Conservation (phyloP, 2,113 vertebrate species). For the Meleagris gallopavo region DNA sequence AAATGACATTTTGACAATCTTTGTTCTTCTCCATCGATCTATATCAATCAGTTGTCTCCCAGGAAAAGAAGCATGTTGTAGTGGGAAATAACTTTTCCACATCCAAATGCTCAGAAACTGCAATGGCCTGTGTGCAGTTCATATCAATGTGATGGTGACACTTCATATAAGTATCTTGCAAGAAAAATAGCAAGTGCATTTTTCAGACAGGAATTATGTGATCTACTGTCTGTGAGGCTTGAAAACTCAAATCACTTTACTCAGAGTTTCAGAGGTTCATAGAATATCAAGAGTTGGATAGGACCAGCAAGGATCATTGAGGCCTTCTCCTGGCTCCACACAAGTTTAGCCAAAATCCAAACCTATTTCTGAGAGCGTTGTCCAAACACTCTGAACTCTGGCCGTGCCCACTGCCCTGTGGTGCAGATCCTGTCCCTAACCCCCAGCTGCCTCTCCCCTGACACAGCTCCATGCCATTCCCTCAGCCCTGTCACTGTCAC, state of each 20-base stretch:
- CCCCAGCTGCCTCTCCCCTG: neutral
- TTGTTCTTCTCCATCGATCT: neutral
- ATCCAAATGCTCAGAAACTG: rapidly evolving
- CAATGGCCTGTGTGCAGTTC: neutral
- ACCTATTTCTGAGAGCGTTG: neutral
- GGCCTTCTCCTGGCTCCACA: neutral
- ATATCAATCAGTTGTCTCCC: neutral
- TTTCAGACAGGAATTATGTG: neutral
- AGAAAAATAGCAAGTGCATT: neutral
- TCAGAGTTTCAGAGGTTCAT: neutral
- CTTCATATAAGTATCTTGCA: neutral
- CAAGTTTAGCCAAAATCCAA: neutral
- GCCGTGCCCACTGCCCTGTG: neutral
- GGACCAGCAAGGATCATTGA: neutral
- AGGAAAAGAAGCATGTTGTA: neutral
- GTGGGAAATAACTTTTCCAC: neutral
- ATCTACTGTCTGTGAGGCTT: neutral
- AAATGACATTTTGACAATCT: neutral
- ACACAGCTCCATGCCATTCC: neutral
- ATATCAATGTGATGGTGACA: rapidly evolving
- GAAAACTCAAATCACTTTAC: rapidly evolving
- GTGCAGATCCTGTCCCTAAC: neutral
- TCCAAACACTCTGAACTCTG: neutral
- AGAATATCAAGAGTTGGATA: neutral
- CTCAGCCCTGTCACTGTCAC: neutral